Evolutionary conservation across 2,797 vertebrate genomes (phyloP).

Genomic region (Bradypodion pumilum): DNA sequence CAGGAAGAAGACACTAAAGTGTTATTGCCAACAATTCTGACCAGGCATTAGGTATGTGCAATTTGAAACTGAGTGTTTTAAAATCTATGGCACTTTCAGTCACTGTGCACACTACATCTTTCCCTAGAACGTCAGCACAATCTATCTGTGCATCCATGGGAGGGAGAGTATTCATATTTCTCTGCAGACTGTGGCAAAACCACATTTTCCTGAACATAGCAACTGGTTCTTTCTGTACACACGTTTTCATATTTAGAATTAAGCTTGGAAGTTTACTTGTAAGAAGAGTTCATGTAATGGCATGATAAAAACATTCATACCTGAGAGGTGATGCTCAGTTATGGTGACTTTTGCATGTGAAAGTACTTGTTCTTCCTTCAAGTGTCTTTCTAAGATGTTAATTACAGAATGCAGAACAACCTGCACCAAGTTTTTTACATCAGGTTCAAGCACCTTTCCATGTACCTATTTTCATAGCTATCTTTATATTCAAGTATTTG

Average conservation of each 20-base stretch:
- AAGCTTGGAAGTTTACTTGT: background rate
- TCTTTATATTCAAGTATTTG: constrained; percentile 33
- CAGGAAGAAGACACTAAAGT: constrained; percentile 38
- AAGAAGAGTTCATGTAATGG: background rate
- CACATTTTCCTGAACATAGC: background rate
- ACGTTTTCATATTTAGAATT: background rate
- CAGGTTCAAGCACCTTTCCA: constrained; percentile 20
- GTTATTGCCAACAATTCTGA: background rate
- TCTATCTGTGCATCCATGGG: background rate
- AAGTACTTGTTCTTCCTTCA: background rate
- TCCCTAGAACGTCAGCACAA: background rate
- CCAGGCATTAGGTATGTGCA: too few relatives aligned
- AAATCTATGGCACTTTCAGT: background rate
- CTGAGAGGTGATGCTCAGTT: background rate
- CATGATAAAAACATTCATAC: background rate
- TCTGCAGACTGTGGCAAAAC: background rate
- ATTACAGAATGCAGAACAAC: background rate
- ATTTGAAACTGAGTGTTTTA: background rate
- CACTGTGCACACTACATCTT: background rate
- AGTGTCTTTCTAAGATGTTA: background rate
- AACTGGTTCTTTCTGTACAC: background rate
- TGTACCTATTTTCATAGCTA: constrained; percentile 28
- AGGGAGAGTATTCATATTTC: background rate
- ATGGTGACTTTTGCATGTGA: background rate
- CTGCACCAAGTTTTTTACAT: constrained; percentile 29